Base-by-base conservation (phyloP, 2,113 vertebrate genomes). In the Zosterops lateralis region DNA sequence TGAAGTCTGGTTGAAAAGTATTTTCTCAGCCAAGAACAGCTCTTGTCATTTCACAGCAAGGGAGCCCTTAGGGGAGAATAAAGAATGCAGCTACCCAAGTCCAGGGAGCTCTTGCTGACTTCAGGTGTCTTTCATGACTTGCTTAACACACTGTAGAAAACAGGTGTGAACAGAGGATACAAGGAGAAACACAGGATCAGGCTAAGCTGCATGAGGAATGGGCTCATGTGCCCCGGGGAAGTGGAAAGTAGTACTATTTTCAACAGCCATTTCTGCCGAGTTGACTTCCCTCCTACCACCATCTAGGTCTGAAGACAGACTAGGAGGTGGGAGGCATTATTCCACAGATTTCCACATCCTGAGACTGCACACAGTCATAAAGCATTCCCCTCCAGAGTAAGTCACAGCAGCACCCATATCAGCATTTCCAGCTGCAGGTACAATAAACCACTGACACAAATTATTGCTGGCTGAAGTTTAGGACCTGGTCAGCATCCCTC, bases 301-400 rank as follows among this genome's bases (percentile, higher is more conserved):
- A 8, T 6, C 8, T 18, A 19, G 6, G 19, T 44, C 9, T 64
- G 47, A 50, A 91, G 50, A 15, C 19, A 44, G 70, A 17, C 4
- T 14, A 31, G 31, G 24, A 40, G 7, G 16, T 17, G 17, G 32
- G 47, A 81, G 21, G 56, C 44, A 48, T 53, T 70, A 29, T 3
- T 47, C 38, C 31, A 17, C 6, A 12, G 3, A 5, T n/a, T 25
- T 40, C 21, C 51, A 13, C 0, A 0, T 9, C 42, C 32, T 20
- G 34, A 34, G 25, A n/a, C 17, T 45, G n/a, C 3, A 5, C 7
- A 2, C 0, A 13, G 29, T 17, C 44, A 18, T 13, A 45, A 4
- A 58, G 29, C 14, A 71, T 20, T 28, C 13, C 25, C 22, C 15
- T 51, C 50, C 3, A 19, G 11, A 22, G 5, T 4, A 1, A 8